Base-by-base conservation (phyloP, 2,888 invertebrate species). In the Epirrhoe alternata region DNA sequence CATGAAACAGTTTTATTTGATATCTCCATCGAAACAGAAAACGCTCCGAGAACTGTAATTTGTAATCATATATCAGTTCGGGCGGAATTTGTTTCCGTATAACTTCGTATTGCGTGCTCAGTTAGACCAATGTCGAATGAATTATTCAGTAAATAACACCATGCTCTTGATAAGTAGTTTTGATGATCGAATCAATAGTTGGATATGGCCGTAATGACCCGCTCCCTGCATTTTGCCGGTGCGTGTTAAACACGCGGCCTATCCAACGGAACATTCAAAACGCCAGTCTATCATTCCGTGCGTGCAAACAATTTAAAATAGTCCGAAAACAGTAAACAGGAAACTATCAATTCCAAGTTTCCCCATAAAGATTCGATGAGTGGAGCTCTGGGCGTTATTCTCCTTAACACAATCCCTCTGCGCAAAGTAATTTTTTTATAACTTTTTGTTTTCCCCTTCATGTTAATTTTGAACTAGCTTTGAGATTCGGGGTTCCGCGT, bases 321-420 rank as follows among this genome's bases (percentile, higher is more conserved):
- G 79, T 83, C 85, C 82, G 76, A 86, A 87, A 87, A 86, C 86
- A 86, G 85, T 85, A 85, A 88, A 87, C 87, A 87, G 86, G 86
- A 87, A 89, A 86, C 86, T 85, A 89, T 87, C 87, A 87, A 88
- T 89, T 88, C 84, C 77, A 90, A 89, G 86, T 89, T 90, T 86
- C 76, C 83, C 86, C 87, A 89, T 90, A 88, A 89, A 89, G 82
- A 86, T 87, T 86, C 86, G 85, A 86, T 85, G 85, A 88, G 83
- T 80, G 81, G 79, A 84, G 77, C 83, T 79, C 75, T 76, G 81
- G 78, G 83, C 80, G 80, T 77, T 83, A 78, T 85, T 85, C 82
- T 79, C 80, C 80, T 79, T 81, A 78, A 78, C 75, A 79, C 77
- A 76, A 76, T 81, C 81, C 80, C 77, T 80, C 77, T 77, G 81